phyloP scores from a whole-genome alignment of 2,888 invertebrate genomes.

The Notocelia uddmanniana region DNA sequence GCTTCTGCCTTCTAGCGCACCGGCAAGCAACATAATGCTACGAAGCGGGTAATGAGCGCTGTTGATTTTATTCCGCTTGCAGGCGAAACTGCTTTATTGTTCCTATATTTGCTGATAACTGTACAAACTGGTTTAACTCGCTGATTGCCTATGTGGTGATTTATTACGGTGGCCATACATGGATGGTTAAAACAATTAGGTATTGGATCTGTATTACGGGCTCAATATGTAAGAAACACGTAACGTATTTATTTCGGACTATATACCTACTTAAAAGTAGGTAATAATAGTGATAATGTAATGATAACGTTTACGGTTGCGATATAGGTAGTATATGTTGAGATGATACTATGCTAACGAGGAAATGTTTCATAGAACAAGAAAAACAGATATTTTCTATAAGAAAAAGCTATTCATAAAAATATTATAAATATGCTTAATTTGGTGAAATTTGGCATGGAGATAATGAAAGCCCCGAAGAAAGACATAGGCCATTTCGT shows the following conservation, averaged over 20 bases:
- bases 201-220: neutral
- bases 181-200: neutral
- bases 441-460: too few species aligned
- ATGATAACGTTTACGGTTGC: too few species aligned
- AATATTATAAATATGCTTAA: too few species aligned
- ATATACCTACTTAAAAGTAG: neutral
- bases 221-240: neutral
- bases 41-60: conserved; percentile 40
- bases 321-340: too few species aligned
- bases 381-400: too few species aligned
- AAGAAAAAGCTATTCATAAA: too few species aligned
- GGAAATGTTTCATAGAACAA: too few species aligned
- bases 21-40: conserved; percentile 30
- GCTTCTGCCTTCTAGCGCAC: conserved; percentile 12
- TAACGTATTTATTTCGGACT: neutral
- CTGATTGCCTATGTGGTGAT: conserved; percentile 9
- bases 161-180: neutral
- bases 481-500: too few species aligned
- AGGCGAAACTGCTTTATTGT: conserved; percentile 41
- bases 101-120: conserved; percentile 22
- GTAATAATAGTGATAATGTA: neutral
- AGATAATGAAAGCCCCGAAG: too few species aligned
- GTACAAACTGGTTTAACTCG: conserved; percentile 8
- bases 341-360: too few species aligned
- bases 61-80: conserved; percentile 42